phyloP scores from a whole-genome alignment of 1,140 invertebrate species.

The Trinorchestia longiramus region DNA sequence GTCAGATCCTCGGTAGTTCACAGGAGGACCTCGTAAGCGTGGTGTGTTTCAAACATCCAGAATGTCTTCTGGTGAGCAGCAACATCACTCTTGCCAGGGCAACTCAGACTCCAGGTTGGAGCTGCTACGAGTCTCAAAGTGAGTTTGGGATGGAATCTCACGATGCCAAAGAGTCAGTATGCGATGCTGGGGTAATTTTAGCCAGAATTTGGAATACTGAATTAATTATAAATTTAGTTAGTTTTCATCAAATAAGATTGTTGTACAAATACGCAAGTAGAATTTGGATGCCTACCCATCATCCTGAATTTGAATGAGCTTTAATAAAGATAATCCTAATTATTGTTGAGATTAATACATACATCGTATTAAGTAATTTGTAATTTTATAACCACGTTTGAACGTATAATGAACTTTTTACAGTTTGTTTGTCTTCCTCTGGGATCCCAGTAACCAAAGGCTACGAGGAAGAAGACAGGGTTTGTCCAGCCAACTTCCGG shows the following conservation, averaged over 20 bases:
- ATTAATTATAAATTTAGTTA: background rate
- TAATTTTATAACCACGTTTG: background rate
- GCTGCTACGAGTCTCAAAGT: background rate
- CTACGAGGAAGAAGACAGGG: background rate
- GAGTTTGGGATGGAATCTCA: background rate
- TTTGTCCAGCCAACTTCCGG: background rate
- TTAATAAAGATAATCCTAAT: background rate
- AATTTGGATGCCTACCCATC: background rate
- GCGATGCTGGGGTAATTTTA: background rate
- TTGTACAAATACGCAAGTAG: background rate
- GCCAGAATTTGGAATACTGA: background rate
- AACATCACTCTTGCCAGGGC: background rate
- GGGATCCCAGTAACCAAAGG: background rate
- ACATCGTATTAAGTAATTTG: background rate
- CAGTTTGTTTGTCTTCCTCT: background rate
- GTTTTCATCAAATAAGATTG: no score
- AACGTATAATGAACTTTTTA: background rate
- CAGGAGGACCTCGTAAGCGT: background rate
- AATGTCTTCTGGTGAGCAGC: constrained; percentile 1
- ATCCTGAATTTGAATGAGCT: background rate
- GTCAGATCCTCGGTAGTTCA: background rate
- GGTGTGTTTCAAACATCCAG: background rate
- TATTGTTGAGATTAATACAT: background rate
- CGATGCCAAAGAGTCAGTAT: background rate
- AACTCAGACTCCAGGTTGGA: background rate